Conservation (phyloP, 2,113 vertebrate species). For the Trematocara stigmaticum region DNA sequence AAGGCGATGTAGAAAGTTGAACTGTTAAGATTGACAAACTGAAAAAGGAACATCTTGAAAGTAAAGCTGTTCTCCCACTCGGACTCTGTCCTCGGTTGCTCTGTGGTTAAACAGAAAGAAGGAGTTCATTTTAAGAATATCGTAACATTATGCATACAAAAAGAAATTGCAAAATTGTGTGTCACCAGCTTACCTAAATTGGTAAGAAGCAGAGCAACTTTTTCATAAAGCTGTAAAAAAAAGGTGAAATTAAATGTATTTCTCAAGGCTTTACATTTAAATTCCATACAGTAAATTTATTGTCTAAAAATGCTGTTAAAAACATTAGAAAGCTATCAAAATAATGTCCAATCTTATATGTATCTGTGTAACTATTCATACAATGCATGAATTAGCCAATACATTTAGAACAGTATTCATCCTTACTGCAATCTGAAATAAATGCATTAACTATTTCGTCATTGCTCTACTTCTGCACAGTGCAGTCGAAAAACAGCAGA, state of each 20-base stretch:
- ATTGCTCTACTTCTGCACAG: neutral
- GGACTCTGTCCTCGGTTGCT: conserved; percentile 92
- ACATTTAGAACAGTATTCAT: neutral
- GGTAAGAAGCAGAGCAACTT: conserved; percentile 89
- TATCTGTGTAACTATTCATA: neutral
- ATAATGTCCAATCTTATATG: neutral
- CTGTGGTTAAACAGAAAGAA: conserved; percentile 70
- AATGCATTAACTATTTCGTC: neutral
- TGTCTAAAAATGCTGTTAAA: neutral
- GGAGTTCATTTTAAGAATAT: neutral
- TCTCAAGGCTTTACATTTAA: neutral
- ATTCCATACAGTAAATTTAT: neutral
- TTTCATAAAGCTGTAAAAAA: conserved; percentile 84
- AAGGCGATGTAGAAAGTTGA: conserved; percentile 98
- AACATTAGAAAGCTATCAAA: neutral
- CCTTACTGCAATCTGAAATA: neutral
- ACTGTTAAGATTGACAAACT: conserved; percentile 98
- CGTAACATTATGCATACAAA: neutral
- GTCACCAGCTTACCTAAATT: conserved; percentile 84
- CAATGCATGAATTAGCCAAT: neutral
- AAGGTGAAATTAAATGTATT: neutral
- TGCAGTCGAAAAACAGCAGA: neutral
- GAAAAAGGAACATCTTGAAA: conserved; percentile 98
- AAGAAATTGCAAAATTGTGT: neutral
- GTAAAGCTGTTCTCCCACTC: conserved; percentile 99